A percentile compares a stretch with the other conserved stretches of the same genome.
These are phyloP conservation scores for Pterophyllum scalare DNA, from an alignment of 2,113 vertebrate genomes.

Conservation along the genomic window DNA sequence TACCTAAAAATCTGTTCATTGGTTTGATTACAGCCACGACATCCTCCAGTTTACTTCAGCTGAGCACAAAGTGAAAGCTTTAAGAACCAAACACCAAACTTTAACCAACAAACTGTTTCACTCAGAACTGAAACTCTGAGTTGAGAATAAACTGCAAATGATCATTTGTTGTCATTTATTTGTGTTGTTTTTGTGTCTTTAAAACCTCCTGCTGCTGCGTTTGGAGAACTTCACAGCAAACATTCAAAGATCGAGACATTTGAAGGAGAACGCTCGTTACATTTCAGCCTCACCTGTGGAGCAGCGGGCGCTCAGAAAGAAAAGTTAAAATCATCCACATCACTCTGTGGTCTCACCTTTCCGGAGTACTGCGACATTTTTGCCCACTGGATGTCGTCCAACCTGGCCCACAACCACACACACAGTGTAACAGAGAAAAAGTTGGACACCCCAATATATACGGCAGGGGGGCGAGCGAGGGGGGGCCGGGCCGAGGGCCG, in stretches of 20 bases:
- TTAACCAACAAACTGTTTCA: neutral
- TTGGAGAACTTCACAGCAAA: neutral
- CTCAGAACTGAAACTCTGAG: neutral
- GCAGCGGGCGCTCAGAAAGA: neutral
- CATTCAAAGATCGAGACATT: neutral
- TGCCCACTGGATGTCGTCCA: slow-evolving; percentile 78
- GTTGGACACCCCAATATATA: slow-evolving; percentile 85
- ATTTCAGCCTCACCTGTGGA: too few relatives aligned
- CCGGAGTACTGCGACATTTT: slow-evolving; percentile 91
- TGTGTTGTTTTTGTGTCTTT: accelerated
- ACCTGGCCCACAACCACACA: slow-evolving; percentile 73
- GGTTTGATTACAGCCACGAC: too few relatives aligned
- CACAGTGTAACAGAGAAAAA: slow-evolving; percentile 70
- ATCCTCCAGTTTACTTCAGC: too few relatives aligned
- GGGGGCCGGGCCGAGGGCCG: slow-evolving; percentile 18
- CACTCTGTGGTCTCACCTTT: slow-evolving; percentile 84
- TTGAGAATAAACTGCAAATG: too few relatives aligned
- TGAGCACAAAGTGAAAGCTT: too few relatives aligned
- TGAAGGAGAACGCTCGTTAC: neutral
- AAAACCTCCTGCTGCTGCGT: neutral
- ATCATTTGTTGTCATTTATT: neutral
- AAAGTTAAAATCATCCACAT: neutral
- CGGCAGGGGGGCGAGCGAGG: slow-evolving; percentile 15
- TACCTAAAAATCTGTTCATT: too few relatives aligned
- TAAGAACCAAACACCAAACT: too few relatives aligned